Conservation (phyloP, 2,888 invertebrate species). For the Chesias legatella region DNA sequence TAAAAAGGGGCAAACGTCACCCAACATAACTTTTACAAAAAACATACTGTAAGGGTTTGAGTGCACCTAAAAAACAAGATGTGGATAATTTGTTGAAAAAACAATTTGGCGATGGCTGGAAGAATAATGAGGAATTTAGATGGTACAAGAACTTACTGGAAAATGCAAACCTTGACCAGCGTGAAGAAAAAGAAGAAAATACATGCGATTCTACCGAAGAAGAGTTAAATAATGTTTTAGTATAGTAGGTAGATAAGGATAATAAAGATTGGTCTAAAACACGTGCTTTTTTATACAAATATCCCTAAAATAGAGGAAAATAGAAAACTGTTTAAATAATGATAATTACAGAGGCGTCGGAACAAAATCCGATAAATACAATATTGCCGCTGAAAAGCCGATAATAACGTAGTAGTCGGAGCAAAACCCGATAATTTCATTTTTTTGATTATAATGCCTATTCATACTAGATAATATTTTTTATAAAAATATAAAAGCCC, state of each 20-base stretch:
- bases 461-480: slow-evolving; percentile 1
- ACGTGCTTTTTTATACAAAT: not conserved
- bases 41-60: too few relatives aligned
- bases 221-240: slow-evolving; percentile 1
- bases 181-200: slow-evolving; percentile 1
- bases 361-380: not conserved
- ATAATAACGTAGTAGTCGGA: too few relatives aligned
- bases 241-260: slow-evolving; percentile 1
- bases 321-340: not conserved
- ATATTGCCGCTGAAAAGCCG: not conserved
- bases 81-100: too few relatives aligned
- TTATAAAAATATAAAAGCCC: not conserved
- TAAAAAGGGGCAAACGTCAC: slow-evolving; percentile 1
- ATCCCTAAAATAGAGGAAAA: not conserved
- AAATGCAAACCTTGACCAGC: slow-evolving; percentile 3
- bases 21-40: slow-evolving; percentile 4
- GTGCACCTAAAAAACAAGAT: slow-evolving; percentile 9
- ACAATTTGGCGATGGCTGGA: slow-evolving; percentile 18
- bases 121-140: slow-evolving; percentile 12
- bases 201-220: slow-evolving; percentile 1
- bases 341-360: not conserved
- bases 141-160: slow-evolving; percentile 16
- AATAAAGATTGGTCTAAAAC: not conserved
- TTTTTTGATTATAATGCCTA: not conserved
- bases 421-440: not conserved